These are phyloP conservation scores for Sphaerodactylus townsendi DNA, from an alignment of 2,113 vertebrate species.

Conservation along the genomic window DNA sequence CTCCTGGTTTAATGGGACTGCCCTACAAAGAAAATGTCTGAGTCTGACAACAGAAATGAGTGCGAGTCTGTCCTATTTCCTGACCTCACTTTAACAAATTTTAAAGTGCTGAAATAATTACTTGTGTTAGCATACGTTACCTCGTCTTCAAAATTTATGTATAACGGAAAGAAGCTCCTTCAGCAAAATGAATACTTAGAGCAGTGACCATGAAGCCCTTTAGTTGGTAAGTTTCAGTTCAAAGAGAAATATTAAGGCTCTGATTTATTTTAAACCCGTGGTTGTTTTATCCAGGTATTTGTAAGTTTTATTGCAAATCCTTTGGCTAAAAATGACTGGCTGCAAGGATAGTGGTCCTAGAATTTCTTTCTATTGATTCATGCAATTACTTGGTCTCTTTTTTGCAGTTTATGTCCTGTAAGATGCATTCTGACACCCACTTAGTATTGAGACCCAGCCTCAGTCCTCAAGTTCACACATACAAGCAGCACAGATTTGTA, in stretches of 20 bases:
- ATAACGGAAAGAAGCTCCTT: background rate
- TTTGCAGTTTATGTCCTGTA: rapidly evolving
- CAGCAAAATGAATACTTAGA: constrained; percentile 44
- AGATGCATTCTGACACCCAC: background rate
- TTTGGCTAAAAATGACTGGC: background rate
- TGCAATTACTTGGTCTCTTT: background rate
- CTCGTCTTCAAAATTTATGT: constrained; percentile 23
- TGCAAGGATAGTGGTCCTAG: background rate
- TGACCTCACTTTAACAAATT: constrained; percentile 27
- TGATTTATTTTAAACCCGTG: background rate
- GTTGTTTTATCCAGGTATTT: constrained; percentile 20
- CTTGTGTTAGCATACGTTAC: constrained; percentile 23
- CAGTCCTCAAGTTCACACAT: rapidly evolving
- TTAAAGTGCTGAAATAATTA: constrained; percentile 41
- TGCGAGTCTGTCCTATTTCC: constrained; percentile 20
- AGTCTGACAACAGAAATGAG: constrained; percentile 19
- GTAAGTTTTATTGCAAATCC: background rate
- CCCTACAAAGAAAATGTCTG: constrained; percentile 31
- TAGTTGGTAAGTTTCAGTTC: constrained; percentile 24
- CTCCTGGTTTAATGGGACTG: background rate
- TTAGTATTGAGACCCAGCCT: background rate
- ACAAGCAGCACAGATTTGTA: background rate
- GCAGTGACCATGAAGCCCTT: constrained; percentile 12
- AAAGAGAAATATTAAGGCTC: constrained; percentile 23
- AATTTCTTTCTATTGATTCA: rapidly evolving